A percentile compares a stretch with the other conserved stretches of the same genome.
Evolutionary conservation across 1,140 invertebrate genomes (phyloP).

Genomic region (Drosophila yakuba): DNA sequence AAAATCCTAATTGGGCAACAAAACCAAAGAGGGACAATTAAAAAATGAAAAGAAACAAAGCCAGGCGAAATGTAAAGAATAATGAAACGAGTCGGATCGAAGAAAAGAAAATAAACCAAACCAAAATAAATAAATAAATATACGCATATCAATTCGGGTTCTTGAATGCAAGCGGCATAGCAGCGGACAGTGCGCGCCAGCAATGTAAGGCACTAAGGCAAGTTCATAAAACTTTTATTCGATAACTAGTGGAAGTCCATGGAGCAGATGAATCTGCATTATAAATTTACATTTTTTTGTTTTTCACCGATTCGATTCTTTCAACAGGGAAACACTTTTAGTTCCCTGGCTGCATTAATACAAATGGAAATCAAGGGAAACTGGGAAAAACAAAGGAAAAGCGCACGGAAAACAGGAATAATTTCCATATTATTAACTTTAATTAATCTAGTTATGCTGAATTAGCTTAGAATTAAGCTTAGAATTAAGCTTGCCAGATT

Average conservation of each 20-base stretch:
- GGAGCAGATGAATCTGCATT: constrained; percentile 43
- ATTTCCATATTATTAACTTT: neutral
- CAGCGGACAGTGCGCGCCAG: constrained; percentile 11
- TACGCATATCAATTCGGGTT: constrained; percentile 16
- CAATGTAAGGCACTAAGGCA: constrained; percentile 9
- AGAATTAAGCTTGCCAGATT: neutral
- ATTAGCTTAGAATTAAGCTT: too few species aligned
- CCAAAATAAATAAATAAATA: constrained; percentile 34
- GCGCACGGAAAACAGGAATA: neutral
- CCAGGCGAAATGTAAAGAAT: constrained; percentile 44
- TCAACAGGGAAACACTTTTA: constrained; percentile 48
- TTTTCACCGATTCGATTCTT: neutral
- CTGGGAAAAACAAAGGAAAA: neutral
- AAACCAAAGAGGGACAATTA: constrained; percentile 60
- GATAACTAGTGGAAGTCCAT: constrained; percentile 10
- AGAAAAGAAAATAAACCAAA: constrained; percentile 13
- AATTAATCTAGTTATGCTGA: neutral
- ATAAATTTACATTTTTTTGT: constrained; percentile 43
- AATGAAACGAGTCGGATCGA: constrained; percentile 17
- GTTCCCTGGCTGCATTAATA: constrained; percentile 7
- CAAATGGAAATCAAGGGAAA: constrained; percentile 31
- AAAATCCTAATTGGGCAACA: constrained; percentile 77
- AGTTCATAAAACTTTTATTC: constrained; percentile 19
- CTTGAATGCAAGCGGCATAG: constrained; percentile 24
- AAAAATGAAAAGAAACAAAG: constrained; percentile 74